Evolutionary conservation across 2,797 vertebrate species (phyloP), one percentile per base, ranked within the genome.

Genomic region (Sebastes hopkinsi): DNA sequence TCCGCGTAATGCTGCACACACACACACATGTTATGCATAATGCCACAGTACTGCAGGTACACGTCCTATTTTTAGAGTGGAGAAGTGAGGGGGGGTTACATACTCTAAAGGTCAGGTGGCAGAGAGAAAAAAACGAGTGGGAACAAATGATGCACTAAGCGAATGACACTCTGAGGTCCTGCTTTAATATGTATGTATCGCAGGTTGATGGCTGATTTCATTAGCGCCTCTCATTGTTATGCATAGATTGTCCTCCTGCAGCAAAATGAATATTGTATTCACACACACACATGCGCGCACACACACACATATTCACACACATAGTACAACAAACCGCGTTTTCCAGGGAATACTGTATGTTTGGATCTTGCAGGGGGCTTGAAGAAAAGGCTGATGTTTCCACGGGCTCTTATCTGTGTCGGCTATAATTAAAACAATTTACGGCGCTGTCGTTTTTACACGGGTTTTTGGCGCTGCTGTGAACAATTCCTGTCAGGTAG

Each of bases 201-300:
- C 96, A 98, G 97, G 97, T 97, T 99, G 98, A 98, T 98, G 96
- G 97, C 96, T 98, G 98, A 97, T 99, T 99, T 99, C 98, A 99
- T 99, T 99, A 99, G 98, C 95, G 95, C 95, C 96, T 96, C 98
- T 99, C 97, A 99, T 99, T 99, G 97, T 98, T 99, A 99, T 99
- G 98, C 98, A 98, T 97, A 96, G 97, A 96, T 96, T 98, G 98
- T 99, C 97, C 97, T 99, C 97, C 98, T 99, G 98, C 98, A 99
- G 98, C 97, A 99, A 97, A 99, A 99, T 97, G 97, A 98, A 97
- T 98, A 97, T 98, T 97, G 97, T 97, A 97, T 98, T 97, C 96
- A 60, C 92, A 91, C 52, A 23, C 93, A 82, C 91, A 90, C 76
- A 56, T 93, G 78, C 92, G 86, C 96, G 94, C 94, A 80, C 92